Evolutionary conservation across 2,888 invertebrate genomes (phyloP).

Genomic region (Cactoblastis cactorum): DNA sequence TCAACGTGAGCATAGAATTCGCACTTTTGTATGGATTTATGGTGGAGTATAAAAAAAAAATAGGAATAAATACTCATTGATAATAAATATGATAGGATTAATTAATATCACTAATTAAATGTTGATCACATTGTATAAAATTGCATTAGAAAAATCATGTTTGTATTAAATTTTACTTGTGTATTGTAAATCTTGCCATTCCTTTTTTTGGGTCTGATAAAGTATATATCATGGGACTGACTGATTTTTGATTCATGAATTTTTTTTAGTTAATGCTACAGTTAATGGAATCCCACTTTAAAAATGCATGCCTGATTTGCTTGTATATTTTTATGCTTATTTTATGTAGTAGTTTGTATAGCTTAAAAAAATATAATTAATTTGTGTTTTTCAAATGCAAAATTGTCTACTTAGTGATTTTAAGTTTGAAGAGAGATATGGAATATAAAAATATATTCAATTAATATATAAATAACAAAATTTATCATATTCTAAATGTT

Average conservation of each 20-base stretch:
- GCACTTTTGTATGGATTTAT: conserved; percentile 37
- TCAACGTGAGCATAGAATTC: conserved; percentile 31
- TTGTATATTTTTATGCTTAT: neutral
- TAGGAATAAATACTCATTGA: conserved; percentile 18
- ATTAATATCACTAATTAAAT: neutral
- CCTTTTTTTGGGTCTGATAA: conserved; percentile 18
- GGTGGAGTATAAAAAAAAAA: conserved; percentile 14
- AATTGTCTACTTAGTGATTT: neutral
- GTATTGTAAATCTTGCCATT: conserved; percentile 39
- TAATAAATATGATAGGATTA: too few species aligned
- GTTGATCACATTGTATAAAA: neutral
- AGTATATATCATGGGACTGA: conserved; percentile 1
- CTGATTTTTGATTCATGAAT: neutral
- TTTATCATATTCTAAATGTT: neutral
- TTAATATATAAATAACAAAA: conserved; percentile 2
- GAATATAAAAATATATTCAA: conserved; percentile 6
- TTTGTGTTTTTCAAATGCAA: neutral
- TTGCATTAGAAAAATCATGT: too few species aligned
- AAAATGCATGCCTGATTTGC: neutral
- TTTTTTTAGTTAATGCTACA: neutral
- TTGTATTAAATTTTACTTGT: conserved; percentile 4
- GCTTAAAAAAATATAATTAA: neutral
- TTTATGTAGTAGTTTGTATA: neutral
- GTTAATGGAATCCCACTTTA: neutral
- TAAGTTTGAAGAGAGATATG: neutral